Evolutionary conservation across 92 coral and sea anemone species (phyloP), one percentile per base, ranked within the genome.

Genomic region (Porites divaricata): DNA sequence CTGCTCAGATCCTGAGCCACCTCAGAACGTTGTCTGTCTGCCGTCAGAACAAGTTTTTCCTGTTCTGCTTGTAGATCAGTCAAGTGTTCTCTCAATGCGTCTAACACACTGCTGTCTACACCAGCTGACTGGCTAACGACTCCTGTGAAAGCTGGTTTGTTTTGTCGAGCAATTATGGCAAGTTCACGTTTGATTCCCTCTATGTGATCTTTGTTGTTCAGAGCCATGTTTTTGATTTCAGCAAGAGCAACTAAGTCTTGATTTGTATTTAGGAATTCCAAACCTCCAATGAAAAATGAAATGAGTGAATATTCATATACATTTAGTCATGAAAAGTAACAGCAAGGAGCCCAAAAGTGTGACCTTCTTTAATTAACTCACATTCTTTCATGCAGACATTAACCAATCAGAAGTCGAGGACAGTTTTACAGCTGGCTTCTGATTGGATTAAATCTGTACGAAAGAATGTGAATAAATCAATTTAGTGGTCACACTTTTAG

Each of bases 121-220:
- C 87, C 91, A 67, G 91, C 89, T 69, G 95, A 91, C 82, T 83
- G 93, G 81, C 71, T 82, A 14, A 73, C 80, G n/a, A 74, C 81
- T 28, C 67, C 81, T 23, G 75, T 48, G 79, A 84, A 89, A 23
- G 87, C 81, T 61, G 85, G 92, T 81, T 91, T 92, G 83, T 80
- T 94, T 73, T 95, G 99, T 51, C 98, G 92, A 14, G 99, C 91
- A 76, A 96, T 79, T 22, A 92, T 86, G 9, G 95, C 94, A 69
- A 96, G 90, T 63, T 96, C 99, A 51, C 95, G 89, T 80, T 86
- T 95, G 26, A 96, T 26, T 48, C 87, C 91, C 15, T 96, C 94
- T 21, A 96, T 85, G 35, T 89, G 89, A 28, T 96, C 99, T 75
- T 86, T 94, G 90, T 96, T 96, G 81, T 90, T 89, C 57, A 75